Conservation (phyloP, 2,888 invertebrate genomes). For the Leucozona laternaria region DNA sequence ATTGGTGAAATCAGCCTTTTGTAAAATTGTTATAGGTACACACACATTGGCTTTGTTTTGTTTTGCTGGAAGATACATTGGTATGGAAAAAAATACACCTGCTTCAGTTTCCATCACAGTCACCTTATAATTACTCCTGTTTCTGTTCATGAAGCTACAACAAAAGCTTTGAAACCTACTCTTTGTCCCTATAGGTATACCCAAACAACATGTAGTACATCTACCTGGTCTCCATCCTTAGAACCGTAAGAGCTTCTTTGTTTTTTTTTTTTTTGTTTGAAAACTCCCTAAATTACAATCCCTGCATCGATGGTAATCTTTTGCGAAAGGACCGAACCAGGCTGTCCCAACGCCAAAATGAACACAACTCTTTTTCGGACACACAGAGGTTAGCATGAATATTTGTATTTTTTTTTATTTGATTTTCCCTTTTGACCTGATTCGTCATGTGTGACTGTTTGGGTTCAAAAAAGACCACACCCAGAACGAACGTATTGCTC, state of each 20-base stretch:
- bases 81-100: constrained; percentile 43
- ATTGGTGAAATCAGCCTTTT: not conserved
- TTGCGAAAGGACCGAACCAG: not conserved
- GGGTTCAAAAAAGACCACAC: constrained; percentile 32
- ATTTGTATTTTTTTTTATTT: not conserved
- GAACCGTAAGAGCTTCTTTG: not conserved
- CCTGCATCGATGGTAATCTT: not conserved
- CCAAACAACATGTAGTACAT: not conserved
- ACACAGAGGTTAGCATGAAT: constrained; percentile 4
- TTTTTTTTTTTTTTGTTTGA: not conserved
- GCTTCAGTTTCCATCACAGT: constrained; percentile 49
- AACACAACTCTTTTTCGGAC: not conserved
- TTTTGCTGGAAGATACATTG: not conserved
- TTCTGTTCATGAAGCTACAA: constrained; percentile 16
- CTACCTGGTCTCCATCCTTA: no score
- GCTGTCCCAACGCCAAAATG: not conserved
- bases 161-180: constrained; percentile 26
- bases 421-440: constrained; percentile 10
- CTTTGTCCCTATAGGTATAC: not conserved
- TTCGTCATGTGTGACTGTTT: constrained; percentile 42
- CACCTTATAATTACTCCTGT: constrained; percentile 47
- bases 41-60: not conserved
- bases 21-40: not conserved
- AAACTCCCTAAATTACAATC: constrained; percentile 1
- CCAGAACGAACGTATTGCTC: constrained; percentile 9